Evolutionary conservation across 1,140 invertebrate species (phyloP), one percentile per base, ranked within the genome.

Genomic region (Ruditapes philippinarum): DNA sequence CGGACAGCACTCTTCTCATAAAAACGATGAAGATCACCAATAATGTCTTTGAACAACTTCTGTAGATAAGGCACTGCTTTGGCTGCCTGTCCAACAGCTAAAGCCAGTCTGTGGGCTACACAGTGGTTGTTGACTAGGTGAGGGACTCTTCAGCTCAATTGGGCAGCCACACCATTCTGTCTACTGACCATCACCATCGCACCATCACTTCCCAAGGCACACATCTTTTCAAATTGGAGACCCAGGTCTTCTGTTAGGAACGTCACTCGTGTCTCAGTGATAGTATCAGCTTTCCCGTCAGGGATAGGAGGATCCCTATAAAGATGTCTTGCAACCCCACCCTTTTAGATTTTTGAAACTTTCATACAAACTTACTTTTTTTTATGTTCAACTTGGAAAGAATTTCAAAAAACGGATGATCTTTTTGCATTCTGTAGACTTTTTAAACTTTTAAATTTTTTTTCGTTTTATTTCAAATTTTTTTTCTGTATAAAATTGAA

Each of bases 191-290:
- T 89, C 0, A 89, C 78, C 38, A 82, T 38, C 0, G 83, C 88
- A 49, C 86, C 83, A 68, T 85, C 86, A 86, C 76, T 89, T 17
- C 40, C 25, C 0, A 91, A 42, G 25, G 65, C n/a, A 31, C 89
- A 45, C 3, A 91, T 0, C 42, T 80, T 76, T 14, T 5, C n/a
- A 7, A 84, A 17, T 5, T 7, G 36, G 14, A 82, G 38, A 19
- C 7, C 19, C 19, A 31, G 45, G 5, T 57, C 9, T 7, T 42
- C 65, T 9, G 5, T 4, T 9, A n/a, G 57, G 14, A 40, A 9
- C 17, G 5, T 17, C 31, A 5, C 49, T n/a, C 65, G 22, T 5
- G n/a, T 60, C 1, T 19, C 25, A 7, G 42, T 31, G 14, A 82
- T 42, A 14, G 57, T 82, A 14, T 33, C 22, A 28, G 60, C 80